Conservation (phyloP, 30 jellyfish, hydroid and myxozoan genomes). For the Aurelia sp. region DNA sequence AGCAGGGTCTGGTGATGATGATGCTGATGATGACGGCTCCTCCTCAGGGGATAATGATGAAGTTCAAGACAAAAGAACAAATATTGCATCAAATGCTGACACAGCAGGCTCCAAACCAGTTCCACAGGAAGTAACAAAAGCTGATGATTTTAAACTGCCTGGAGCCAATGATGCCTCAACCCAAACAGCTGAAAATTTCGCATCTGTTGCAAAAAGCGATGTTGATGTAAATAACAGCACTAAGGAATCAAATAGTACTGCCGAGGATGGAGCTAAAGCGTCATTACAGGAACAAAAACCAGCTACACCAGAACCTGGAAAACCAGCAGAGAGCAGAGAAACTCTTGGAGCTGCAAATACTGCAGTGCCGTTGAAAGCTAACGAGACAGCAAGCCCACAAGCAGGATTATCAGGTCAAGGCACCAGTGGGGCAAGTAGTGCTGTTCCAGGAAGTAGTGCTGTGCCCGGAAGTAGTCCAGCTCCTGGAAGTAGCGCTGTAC, state of each 20-base stretch:
- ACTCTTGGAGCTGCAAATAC: not conserved
- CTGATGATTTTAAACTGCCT: slow-evolving; percentile 48
- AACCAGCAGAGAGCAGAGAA: slow-evolving; percentile 3
- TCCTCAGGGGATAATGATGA: slow-evolving; percentile 63
- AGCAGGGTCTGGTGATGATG: slow-evolving; percentile 29
- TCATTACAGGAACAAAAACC: not conserved
- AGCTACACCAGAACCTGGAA: slow-evolving; percentile 1
- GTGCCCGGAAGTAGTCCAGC: no score
- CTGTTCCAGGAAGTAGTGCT: no score
- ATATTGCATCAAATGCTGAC: slow-evolving; percentile 17
- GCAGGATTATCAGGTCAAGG: not conserved
- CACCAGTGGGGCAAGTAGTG: no score
- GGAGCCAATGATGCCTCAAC: slow-evolving; percentile 15
- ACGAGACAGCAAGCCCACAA: not conserved
- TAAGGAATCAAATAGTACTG: not conserved
- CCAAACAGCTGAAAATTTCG: not conserved
- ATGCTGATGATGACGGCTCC: slow-evolving; percentile 45
- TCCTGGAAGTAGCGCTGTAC: no score
- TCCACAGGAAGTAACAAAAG: slow-evolving; percentile 16
- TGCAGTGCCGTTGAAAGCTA: not conserved
- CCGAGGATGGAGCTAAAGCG: not conserved
- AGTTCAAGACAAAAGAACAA: slow-evolving; percentile 15
- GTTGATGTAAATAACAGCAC: not conserved
- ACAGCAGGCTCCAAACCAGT: slow-evolving; percentile 16
- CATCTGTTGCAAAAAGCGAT: not conserved